Percentiles rank a stretch among this genome's conserved stretches.
phyloP scores from a whole-genome alignment of 1,140 invertebrate species.

The Physella acuta region DNA sequence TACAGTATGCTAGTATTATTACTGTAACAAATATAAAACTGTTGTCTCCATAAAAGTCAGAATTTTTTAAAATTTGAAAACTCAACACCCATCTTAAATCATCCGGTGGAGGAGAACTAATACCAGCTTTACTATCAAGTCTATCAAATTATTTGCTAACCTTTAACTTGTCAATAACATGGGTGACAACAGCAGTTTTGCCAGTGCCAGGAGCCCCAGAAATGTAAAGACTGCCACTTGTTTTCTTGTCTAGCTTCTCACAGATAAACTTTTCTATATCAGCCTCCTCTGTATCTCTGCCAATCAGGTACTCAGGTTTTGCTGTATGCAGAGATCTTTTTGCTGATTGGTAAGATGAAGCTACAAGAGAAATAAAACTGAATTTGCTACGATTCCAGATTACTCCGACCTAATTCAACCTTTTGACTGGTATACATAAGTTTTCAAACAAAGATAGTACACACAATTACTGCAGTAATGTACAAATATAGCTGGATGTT shows the following conservation, averaged over 20 bases:
- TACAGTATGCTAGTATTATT: too few relatives aligned
- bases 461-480: neutral
- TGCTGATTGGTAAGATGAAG: constrained; percentile 46
- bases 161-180: constrained; percentile 67
- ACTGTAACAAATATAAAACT: neutral
- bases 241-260: constrained; percentile 68
- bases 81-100: neutral
- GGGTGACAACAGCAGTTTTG: constrained; percentile 84
- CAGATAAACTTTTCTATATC: constrained; percentile 73
- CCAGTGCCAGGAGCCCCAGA: constrained; percentile 95
- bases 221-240: constrained; percentile 84
- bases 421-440: neutral
- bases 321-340: constrained; percentile 73
- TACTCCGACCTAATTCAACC: too few relatives aligned
- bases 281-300: constrained; percentile 76
- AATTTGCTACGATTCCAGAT: too few relatives aligned
- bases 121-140: neutral
- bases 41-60: neutral
- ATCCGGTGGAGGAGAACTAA: neutral
- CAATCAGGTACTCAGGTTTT: constrained; percentile 70
- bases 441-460: neutral
- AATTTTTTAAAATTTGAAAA: neutral
- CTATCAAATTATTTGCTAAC: constrained; percentile 52
- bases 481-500: too few relatives aligned
- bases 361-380: constrained; percentile 35